These are phyloP conservation scores for Myiozetetes cayanensis DNA, from an alignment of 2,113 vertebrate species.

Conservation along the genomic window DNA sequence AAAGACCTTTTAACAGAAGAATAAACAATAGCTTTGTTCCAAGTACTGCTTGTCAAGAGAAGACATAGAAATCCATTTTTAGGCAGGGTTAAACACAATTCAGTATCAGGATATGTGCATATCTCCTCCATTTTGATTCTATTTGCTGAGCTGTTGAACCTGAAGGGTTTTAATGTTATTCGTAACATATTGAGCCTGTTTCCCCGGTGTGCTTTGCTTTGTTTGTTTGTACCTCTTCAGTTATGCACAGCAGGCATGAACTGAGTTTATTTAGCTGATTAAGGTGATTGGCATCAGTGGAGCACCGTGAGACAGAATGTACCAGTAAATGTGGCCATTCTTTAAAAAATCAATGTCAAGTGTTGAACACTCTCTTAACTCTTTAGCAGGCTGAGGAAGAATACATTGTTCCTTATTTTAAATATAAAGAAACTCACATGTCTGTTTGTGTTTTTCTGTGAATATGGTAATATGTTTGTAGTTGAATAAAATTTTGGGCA, in stretches of 20 bases:
- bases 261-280: neutral
- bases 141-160: neutral
- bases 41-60: neutral
- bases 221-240: slow-evolving; percentile 16
- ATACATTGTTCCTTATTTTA: neutral
- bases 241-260: slow-evolving; percentile 2
- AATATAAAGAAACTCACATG: neutral
- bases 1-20: neutral
- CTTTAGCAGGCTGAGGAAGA: neutral
- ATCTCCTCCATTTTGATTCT: neutral
- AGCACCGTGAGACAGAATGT: neutral
- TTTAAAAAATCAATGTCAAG: neutral
- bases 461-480: neutral
- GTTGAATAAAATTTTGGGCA: neutral
- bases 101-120: neutral
- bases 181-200: neutral
- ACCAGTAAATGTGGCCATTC: neutral
- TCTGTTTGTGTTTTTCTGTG: neutral
- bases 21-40: neutral
- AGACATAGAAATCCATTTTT: neutral
- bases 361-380: neutral
- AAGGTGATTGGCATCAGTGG: neutral
- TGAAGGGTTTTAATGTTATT: neutral
- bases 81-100: neutral
- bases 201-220: neutral